Percentiles rank a stretch among this genome's conserved stretches.
Conservation (phyloP, 37 sponge, comb jelly and placozoan species). For the Amphimedon queenslandica region DNA sequence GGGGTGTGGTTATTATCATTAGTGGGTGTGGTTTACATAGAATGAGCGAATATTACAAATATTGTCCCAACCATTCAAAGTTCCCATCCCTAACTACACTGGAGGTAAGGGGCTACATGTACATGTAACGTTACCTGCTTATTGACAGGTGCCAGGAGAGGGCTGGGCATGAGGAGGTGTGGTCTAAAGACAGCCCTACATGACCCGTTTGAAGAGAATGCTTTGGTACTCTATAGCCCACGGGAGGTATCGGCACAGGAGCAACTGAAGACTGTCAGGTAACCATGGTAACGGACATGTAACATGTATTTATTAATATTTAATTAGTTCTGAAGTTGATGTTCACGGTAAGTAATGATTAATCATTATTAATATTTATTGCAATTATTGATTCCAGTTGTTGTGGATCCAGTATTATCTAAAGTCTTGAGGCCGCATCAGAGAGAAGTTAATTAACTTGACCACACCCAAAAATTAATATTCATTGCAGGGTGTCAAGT, state of each 20-base stretch:
- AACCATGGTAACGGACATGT: neutral
- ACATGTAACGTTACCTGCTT: too few species aligned
- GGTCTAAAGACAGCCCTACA: slow-evolving; percentile 73
- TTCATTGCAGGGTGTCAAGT: slow-evolving; percentile 80
- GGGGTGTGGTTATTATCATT: neutral
- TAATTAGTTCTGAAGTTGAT: slow-evolving; percentile 30
- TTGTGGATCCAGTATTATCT: slow-evolving; percentile 87
- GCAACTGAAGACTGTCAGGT: slow-evolving; percentile 44
- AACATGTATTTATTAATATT: neutral
- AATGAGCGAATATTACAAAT: slow-evolving; percentile 63
- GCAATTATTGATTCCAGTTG: slow-evolving; percentile 52
- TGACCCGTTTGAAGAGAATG: slow-evolving; percentile 87
- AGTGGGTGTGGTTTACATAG: slow-evolving; percentile 21
- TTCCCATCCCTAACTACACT: slow-evolving; percentile 85
- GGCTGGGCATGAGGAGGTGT: slow-evolving; percentile 75
- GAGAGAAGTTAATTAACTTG: slow-evolving; percentile 61
- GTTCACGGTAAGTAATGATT: slow-evolving; percentile 47
- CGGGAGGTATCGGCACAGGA: slow-evolving; percentile 84
- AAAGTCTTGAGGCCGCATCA: slow-evolving; percentile 92
- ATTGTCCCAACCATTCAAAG: slow-evolving; percentile 86
- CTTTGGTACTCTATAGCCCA: slow-evolving; percentile 87
- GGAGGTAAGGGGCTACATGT: slow-evolving; percentile 7
- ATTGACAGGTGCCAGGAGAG: slow-evolving; percentile 22
- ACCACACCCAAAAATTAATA: neutral
- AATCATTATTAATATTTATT: neutral